Base-by-base conservation (phyloP, 2,888 invertebrate species). In the Cotesia congregata region DNA sequence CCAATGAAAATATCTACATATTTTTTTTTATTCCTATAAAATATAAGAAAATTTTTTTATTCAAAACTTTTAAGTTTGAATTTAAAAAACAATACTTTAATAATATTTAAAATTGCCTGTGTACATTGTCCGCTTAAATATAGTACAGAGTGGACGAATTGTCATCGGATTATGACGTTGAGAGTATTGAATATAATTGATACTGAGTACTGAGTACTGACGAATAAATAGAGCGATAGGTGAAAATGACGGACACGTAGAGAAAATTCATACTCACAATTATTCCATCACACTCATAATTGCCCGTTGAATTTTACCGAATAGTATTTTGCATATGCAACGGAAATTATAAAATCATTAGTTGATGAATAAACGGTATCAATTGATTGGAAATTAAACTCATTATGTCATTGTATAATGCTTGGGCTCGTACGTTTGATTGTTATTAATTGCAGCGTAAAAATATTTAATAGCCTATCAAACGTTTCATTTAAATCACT, bases 281-380 rank as follows among this genome's bases (percentile, higher is more conserved):
- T 50, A 50, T 50, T 50, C 50, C 50, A 50, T 50, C 50, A 50
- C 12, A 12, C 50, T 30, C 3, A 12, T 50, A 50, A 50, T 12
- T 50, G 50, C 9, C 12, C 12, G 50, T 50, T 12, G 50, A 50
- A 50, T 50, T 50, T 50, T 50, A 50, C 9, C 50, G 12, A 12
- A 12, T 50, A 3, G 50, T 50, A 50, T 50, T 50, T 50, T 50
- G 12, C 50, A 50, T 50, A 12, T 50, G 50, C 12, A 12, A 50
- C 50, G 50, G 50, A 50, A 50, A 50, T 50, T 50, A 50, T 50
- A 50, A 50, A 50, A 50, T 50, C 50, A 50, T 50, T 50, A 50
- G 50, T 50, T 50, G 50, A 50, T 50, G 50, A 50, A 50, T 50
- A 30, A 30, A 30, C 30, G 50, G 50, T 50, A 50, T 50, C 50